phyloP scores from a whole-genome alignment of 2,888 invertebrate genomes.

The Bibio marci region DNA sequence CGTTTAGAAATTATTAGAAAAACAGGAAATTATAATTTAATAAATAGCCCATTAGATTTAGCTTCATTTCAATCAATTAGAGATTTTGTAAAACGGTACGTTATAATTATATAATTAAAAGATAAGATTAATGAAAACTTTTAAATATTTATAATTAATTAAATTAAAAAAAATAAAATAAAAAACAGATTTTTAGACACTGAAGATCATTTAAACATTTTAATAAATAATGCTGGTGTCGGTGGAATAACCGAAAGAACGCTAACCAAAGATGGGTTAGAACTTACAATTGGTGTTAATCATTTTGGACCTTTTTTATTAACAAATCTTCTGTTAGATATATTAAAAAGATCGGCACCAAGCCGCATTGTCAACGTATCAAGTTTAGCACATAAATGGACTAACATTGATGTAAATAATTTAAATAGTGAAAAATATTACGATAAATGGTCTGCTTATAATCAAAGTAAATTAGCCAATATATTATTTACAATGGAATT shows the following conservation, averaged over 20 bases:
- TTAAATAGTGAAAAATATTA: slow-evolving; percentile 48
- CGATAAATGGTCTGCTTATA: slow-evolving; percentile 46
- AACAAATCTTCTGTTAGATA: slow-evolving; percentile 53
- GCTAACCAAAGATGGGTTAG: slow-evolving; percentile 61
- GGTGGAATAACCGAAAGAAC: slow-evolving; percentile 44
- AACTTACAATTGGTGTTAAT: slow-evolving; percentile 65
- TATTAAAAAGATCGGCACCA: slow-evolving; percentile 36
- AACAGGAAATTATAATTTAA: no score
- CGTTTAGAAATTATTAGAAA: slow-evolving; percentile 46
- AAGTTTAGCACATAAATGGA: slow-evolving; percentile 44
- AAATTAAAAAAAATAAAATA: no score
- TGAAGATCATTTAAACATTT: slow-evolving; percentile 46
- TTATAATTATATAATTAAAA: no score
- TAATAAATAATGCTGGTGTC: slow-evolving; percentile 70
- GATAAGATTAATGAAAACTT: slow-evolving; percentile 11
- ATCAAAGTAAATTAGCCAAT: slow-evolving; percentile 71
- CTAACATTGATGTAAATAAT: slow-evolving; percentile 47
- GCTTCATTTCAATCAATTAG: slow-evolving; percentile 51
- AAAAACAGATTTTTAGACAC: slow-evolving; percentile 34
- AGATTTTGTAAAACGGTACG: slow-evolving; percentile 37
- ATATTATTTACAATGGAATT: slow-evolving; percentile 56
- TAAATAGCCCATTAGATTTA: slow-evolving; percentile 32
- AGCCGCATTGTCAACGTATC: slow-evolving; percentile 58
- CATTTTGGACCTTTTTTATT: slow-evolving; percentile 68
- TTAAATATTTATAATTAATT: slow-evolving; percentile 33